Evolutionary conservation across 2,888 invertebrate species (phyloP).

Genomic region (Crepidodera aurea): DNA sequence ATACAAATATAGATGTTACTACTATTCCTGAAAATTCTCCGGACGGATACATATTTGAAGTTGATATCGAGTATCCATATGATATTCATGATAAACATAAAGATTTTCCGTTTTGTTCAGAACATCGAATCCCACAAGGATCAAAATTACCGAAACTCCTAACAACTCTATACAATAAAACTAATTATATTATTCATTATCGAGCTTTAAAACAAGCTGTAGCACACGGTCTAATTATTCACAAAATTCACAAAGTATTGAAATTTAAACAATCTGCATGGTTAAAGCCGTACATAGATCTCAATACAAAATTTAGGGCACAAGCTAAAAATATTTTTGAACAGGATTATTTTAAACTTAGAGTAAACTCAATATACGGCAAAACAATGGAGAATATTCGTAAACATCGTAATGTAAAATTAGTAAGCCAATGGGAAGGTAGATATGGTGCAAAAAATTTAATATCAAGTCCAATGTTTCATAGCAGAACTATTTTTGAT

Average conservation of each 20-base stretch:
- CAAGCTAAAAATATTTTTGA: constrained; percentile 33
- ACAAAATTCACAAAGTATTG: too few relatives aligned
- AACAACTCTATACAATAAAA: constrained; percentile 43
- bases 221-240: constrained; percentile 13
- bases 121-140: too few relatives aligned
- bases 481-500: constrained; percentile 35
- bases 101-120: too few relatives aligned
- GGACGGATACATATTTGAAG: too few relatives aligned
- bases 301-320: constrained; percentile 50
- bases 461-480: constrained; percentile 31
- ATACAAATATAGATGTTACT: too few relatives aligned
- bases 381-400: constrained; percentile 13
- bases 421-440: too few relatives aligned
- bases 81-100: too few relatives aligned
- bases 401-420: not conserved
- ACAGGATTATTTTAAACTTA: constrained; percentile 2
- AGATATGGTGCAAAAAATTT: constrained; percentile 11
- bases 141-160: too few relatives aligned
- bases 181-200: constrained; percentile 41
- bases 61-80: too few relatives aligned
- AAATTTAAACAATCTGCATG: constrained; percentile 48
- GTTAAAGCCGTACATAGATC: constrained; percentile 55
- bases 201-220: too few relatives aligned
- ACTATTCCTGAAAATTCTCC: too few relatives aligned
- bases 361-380: too few relatives aligned